Conservation (phyloP, 2,113 vertebrate species). For the Gymnocephalus cernua region DNA sequence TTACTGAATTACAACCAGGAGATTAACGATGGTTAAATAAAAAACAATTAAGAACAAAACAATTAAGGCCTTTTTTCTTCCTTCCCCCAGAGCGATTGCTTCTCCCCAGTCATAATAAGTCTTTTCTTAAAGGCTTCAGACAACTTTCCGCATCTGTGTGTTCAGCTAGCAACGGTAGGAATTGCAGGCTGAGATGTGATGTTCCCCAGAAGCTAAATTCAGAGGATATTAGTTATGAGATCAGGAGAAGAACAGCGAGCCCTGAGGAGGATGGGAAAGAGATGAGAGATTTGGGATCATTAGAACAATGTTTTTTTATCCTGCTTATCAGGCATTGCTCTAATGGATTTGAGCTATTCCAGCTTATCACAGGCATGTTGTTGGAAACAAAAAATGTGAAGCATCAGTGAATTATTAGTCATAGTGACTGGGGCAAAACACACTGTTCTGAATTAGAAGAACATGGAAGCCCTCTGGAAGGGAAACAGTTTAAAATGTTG, state of each 20-base stretch:
- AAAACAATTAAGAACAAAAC: slow-evolving; percentile 81
- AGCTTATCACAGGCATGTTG: slow-evolving; percentile 54
- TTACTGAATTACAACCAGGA: slow-evolving; percentile 78
- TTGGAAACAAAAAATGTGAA: slow-evolving; percentile 34
- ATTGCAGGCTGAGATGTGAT: slow-evolving; percentile 41
- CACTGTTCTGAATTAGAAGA: slow-evolving; percentile 43
- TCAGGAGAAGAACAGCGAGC: slow-evolving; percentile 53
- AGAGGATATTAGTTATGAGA: slow-evolving; percentile 69
- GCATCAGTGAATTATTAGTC: slow-evolving; percentile 53
- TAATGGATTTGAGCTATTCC: slow-evolving; percentile 48
- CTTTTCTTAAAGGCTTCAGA: slow-evolving; percentile 36
- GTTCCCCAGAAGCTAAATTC: slow-evolving; percentile 73
- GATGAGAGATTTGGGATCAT: slow-evolving; percentile 60
- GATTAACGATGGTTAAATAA: slow-evolving; percentile 76
- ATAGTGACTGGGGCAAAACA: slow-evolving; percentile 7
- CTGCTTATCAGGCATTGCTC: slow-evolving; percentile 48
- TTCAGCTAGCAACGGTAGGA: slow-evolving; percentile 20
- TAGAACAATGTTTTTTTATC: slow-evolving; percentile 60
- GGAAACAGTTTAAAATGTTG: slow-evolving; percentile 21
- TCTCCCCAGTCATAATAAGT: slow-evolving; percentile 37
- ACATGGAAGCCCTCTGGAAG: slow-evolving; percentile 46
- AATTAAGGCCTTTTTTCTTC: slow-evolving; percentile 59
- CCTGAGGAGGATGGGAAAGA: slow-evolving; percentile 50
- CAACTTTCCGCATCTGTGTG: slow-evolving; percentile 28
- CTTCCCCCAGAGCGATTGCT: slow-evolving; percentile 46